Conservation (phyloP, 1,140 invertebrate genomes). For the Atta cephalotes region DNA sequence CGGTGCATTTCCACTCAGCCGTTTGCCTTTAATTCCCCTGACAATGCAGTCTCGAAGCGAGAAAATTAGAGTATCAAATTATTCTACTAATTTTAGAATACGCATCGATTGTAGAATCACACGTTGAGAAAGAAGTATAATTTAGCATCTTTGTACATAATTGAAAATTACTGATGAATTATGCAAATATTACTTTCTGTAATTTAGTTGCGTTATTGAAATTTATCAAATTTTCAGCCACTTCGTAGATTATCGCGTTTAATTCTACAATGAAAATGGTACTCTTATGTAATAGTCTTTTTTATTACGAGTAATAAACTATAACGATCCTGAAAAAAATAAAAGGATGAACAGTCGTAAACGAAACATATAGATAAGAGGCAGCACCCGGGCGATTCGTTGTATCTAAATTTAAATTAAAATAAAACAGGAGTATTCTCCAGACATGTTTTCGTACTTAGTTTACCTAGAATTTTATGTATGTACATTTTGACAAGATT, state of each 20-base stretch:
- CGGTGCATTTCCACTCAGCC: background rate
- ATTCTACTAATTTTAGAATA: background rate
- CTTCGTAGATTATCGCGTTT: constrained; percentile 47
- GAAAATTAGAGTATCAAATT: constrained; percentile 11
- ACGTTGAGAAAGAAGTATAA: background rate
- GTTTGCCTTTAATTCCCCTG: constrained; percentile 9
- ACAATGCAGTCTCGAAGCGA: background rate
- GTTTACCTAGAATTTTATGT: constrained; percentile 10
- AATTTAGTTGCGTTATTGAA: background rate
- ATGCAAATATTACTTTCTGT: background rate
- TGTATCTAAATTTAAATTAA: constrained; percentile 37
- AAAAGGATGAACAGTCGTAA: constrained; percentile 31
- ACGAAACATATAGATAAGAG: constrained; percentile 18
- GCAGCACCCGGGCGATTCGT: background rate
- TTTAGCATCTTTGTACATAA: background rate
- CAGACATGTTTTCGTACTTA: background rate
- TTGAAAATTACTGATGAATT: background rate
- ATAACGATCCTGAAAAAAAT: constrained; percentile 26
- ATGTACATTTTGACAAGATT: constrained; percentile 4
- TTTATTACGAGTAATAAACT: constrained; percentile 59
- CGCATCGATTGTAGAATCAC: background rate
- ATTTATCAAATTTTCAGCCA: constrained; percentile 1
- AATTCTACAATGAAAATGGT: constrained; percentile 16
- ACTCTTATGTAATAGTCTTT: constrained; percentile 10
- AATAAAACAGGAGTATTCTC: background rate